Conservation (phyloP, 1,140 invertebrate species). For the Ylistrum balloti region DNA sequence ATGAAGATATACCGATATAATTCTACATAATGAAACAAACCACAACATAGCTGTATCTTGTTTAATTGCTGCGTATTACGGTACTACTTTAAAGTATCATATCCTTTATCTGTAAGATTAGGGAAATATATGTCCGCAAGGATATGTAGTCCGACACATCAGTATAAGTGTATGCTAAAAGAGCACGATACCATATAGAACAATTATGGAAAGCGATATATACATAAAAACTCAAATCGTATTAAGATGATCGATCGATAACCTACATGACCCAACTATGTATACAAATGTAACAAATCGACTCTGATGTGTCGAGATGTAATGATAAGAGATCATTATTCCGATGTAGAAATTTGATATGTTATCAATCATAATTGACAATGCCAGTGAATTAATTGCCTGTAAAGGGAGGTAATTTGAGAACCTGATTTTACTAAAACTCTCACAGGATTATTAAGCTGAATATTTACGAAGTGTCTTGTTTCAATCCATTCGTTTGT, state of each 20-base stretch:
- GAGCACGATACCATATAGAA: background rate
- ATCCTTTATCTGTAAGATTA: too few species aligned
- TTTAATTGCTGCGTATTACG: too few species aligned
- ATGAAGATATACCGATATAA: too few species aligned
- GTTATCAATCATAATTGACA: constrained; percentile 29
- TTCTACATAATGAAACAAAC: too few species aligned
- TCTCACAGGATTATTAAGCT: background rate
- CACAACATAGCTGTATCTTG: too few species aligned
- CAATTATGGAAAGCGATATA: background rate
- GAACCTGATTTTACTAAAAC: background rate
- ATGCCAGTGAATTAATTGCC: background rate
- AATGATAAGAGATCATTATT: background rate
- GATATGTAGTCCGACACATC: too few species aligned
- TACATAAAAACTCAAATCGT: background rate
- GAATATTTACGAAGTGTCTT: background rate
- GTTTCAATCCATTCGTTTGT: background rate
- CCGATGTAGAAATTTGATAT: background rate
- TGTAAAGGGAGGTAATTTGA: constrained; percentile 27
- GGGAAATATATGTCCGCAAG: too few species aligned
- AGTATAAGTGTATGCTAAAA: background rate
- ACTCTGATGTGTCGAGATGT: background rate
- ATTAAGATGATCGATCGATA: background rate
- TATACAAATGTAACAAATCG: constrained; percentile 32
- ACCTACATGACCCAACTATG: background rate
- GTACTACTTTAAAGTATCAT: too few species aligned